Evolutionary conservation across 2,113 vertebrate genomes (phyloP).

Genomic region (Brachionichthys hirsutus): DNA sequence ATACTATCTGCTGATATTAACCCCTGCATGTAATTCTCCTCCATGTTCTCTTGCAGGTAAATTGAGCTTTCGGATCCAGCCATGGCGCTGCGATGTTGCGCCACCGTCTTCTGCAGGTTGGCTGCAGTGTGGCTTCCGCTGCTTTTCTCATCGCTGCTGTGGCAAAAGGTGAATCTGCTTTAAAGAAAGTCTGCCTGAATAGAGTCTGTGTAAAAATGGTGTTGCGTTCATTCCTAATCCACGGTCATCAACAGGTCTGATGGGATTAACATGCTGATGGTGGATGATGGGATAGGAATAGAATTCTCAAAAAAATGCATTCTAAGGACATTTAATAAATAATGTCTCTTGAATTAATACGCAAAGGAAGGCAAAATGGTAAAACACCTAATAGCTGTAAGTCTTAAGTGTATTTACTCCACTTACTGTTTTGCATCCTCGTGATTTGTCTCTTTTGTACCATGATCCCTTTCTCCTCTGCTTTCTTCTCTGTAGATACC

Average conservation of each 20-base stretch:
- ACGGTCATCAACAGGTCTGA: too few species aligned
- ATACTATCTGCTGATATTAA: neutral
- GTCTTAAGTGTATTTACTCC: too few species aligned
- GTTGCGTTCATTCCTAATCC: too few species aligned
- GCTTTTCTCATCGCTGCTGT: conserved; percentile 59
- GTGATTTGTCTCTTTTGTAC: neutral
- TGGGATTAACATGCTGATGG: too few species aligned
- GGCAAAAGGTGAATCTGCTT: conserved; percentile 54
- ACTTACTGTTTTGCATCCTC: neutral
- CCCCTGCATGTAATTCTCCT: conserved; percentile 2
- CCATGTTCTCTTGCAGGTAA: conserved; percentile 45
- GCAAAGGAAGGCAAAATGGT: too few species aligned
- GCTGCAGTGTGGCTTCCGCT: conserved; percentile 59
- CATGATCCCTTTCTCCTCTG: neutral
- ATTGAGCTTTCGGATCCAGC: conserved; percentile 62
- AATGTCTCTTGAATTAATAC: too few species aligned
- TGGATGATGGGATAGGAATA: too few species aligned
- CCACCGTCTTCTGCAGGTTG: conserved; percentile 37
- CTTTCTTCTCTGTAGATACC: conserved; percentile 19
- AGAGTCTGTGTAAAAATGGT: too few species aligned
- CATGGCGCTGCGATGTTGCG: conserved; percentile 56
- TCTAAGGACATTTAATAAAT: too few species aligned
- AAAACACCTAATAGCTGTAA: too few species aligned
- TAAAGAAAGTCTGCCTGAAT: neutral
- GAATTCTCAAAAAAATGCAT: too few species aligned